Base-by-base conservation (phyloP, 1,140 invertebrate genomes). In the Eriosoma lanigerum region DNA sequence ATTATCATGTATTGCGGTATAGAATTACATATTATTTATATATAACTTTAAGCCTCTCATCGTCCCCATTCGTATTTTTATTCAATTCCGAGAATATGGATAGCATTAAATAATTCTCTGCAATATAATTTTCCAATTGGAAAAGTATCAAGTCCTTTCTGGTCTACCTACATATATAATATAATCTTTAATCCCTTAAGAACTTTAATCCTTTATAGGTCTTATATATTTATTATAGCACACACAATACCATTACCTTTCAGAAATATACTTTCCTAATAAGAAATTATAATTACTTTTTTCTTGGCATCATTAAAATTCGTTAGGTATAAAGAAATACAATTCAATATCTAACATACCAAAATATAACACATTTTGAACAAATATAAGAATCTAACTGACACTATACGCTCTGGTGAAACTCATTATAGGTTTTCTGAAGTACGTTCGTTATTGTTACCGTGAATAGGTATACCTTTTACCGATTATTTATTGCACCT, bases 301-400 rank as follows among this genome's bases (percentile, higher is more conserved):
- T 68, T 46, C 17, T 24, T n/a, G n/a, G 4, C 12, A 46, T 21
- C 12, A 68, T 68, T 26, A 38, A 13, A 68, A 68, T 13, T 1
- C 44, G n/a, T n/a, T n/a, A n/a, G n/a, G n/a, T 17, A n/a, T 32
- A 44, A 56, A 24, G n/a, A 21, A 24, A 56, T 17, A n/a, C 15
- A 48, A 48, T 46, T 68, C 44, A 38, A 64, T 38, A 64, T n/a
- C 32, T 21, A 64, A 44, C 21, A 13, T 68, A 46, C 38, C 38
- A 10, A 3, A 24, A 48, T 46, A 17, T 17, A 68, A 68, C 64
- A 10, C 32, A 64, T 64, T 38, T 38, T 64, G 10, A n/a, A 46
- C 64, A 68, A 68, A 68, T 46, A 68, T 68, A 68, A 68, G 21
- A 21, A 21, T 68, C n/a, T n/a, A n/a, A n/a, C n/a, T 68, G 64